Evolutionary conservation across 37 sponge, comb jelly and placozoan genomes (phyloP).

Genomic region (Geodia barretti): DNA sequence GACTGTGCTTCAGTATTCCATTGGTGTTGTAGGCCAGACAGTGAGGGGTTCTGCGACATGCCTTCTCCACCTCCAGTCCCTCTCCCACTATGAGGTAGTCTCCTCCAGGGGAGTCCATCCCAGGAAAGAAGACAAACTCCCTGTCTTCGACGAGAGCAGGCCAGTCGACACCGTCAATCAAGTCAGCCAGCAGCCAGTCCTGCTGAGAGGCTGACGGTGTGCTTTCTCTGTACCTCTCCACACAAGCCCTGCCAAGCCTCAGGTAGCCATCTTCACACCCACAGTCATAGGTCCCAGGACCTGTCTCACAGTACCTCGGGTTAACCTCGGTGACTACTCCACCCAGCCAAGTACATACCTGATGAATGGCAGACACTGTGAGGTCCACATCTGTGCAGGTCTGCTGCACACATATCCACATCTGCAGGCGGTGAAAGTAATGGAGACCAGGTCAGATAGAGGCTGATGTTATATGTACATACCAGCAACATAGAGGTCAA

Average conservation of each 20-base stretch:
- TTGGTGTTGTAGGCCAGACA: constrained; percentile 74
- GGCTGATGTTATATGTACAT: too few species aligned
- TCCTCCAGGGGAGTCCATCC: constrained; percentile 63
- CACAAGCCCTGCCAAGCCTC: constrained; percentile 20
- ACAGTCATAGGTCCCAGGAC: constrained; percentile 23
- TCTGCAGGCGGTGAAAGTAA: constrained; percentile 29
- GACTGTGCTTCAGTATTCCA: constrained; percentile 54
- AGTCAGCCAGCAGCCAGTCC: constrained; percentile 29
- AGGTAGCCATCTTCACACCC: constrained; percentile 12
- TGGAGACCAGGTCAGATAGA: not conserved
- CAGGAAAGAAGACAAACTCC: constrained; percentile 50
- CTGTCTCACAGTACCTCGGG: too few species aligned
- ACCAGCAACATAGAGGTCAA: constrained; percentile 52
- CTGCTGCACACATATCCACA: constrained; percentile 60
- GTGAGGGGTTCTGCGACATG: constrained; percentile 18
- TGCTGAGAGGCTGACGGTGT: not conserved
- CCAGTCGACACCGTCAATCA: constrained; percentile 51
- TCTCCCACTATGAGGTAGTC: constrained; percentile 45
- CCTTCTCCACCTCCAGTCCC: constrained; percentile 30
- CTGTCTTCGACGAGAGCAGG: not conserved
- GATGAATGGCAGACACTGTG: constrained; percentile 40
- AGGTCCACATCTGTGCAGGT: constrained; percentile 53
- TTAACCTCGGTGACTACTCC: too few species aligned
- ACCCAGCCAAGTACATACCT: constrained; percentile 43
- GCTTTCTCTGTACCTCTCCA: constrained; percentile 45